Evolutionary conservation across 64 coral and sea anemone species (phyloP).

Genomic region (Pocillopora damicornis): DNA sequence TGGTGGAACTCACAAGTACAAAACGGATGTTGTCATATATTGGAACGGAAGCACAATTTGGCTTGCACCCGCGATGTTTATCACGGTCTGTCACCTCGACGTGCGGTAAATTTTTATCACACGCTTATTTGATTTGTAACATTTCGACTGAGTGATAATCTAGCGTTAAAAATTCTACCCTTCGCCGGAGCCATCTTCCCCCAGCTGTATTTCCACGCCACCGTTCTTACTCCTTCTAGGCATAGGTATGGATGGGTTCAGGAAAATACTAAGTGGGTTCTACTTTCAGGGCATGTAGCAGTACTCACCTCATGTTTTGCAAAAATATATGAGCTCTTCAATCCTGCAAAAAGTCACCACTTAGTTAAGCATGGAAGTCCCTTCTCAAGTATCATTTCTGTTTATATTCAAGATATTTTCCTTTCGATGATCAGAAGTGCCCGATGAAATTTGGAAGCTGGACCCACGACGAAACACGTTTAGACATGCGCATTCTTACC

Average conservation of each 20-base stretch:
- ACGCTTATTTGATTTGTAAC: too few relatives aligned
- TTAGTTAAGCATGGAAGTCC: background rate
- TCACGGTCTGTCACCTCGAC: slow-evolving; percentile 39
- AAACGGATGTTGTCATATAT: slow-evolving; percentile 41
- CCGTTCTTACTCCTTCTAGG: too few relatives aligned
- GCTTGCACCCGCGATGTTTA: slow-evolving; percentile 53
- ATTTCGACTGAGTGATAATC: too few relatives aligned
- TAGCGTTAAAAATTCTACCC: too few relatives aligned
- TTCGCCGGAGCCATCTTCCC: too few relatives aligned
- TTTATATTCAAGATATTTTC: slow-evolving; percentile 25
- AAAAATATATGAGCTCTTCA: too few relatives aligned
- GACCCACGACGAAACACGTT: slow-evolving; percentile 35
- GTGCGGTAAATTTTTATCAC: slow-evolving; percentile 18
- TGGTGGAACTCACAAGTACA: slow-evolving; percentile 46
- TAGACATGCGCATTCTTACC: slow-evolving; percentile 56
- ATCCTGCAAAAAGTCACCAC: too few relatives aligned
- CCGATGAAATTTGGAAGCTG: slow-evolving; percentile 49
- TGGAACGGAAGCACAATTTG: slow-evolving; percentile 38
- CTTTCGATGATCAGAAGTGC: slow-evolving; percentile 57
- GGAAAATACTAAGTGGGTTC: too few relatives aligned
- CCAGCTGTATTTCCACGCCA: too few relatives aligned
- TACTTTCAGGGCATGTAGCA: too few relatives aligned
- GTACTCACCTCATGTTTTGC: too few relatives aligned
- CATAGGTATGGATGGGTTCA: too few relatives aligned
- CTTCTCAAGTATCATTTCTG: background rate